These are phyloP conservation scores for Ischnura elegans DNA, from an alignment of 2,888 invertebrate species.

Conservation along the genomic window DNA sequence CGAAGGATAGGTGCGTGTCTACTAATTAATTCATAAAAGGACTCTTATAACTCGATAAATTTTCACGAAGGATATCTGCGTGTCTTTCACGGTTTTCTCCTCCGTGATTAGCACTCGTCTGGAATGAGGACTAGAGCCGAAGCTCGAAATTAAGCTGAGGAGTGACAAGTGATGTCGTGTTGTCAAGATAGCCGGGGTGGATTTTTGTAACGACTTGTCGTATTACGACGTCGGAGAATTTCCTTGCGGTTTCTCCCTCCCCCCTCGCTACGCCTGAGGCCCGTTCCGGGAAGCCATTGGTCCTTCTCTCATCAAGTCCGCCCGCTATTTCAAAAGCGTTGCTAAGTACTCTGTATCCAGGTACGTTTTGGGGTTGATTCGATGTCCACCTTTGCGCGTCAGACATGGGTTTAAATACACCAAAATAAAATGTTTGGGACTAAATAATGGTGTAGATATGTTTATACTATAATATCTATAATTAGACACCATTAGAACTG, in stretches of 20 bases:
- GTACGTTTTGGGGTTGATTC: too few species aligned
- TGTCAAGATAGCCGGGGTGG: background rate
- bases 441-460: too few species aligned
- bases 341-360: background rate
- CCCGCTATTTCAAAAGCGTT: background rate
- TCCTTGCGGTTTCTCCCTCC: background rate
- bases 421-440: too few species aligned
- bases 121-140: background rate
- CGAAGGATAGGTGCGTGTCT: too few species aligned
- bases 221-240: background rate
- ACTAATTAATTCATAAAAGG: too few species aligned
- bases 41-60: background rate
- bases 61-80: background rate
- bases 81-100: background rate
- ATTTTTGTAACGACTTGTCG: background rate
- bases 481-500: too few species aligned
- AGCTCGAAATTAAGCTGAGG: background rate
- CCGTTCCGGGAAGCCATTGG: background rate
- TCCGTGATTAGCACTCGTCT: background rate
- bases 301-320: background rate
- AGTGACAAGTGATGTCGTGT: background rate
- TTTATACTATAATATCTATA: too few species aligned
- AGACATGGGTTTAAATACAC: too few species aligned
- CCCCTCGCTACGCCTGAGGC: background rate
- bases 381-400: too few species aligned